Evolutionary conservation across 2,113 vertebrate species (phyloP).

Genomic region (Caloenas nicobarica): DNA sequence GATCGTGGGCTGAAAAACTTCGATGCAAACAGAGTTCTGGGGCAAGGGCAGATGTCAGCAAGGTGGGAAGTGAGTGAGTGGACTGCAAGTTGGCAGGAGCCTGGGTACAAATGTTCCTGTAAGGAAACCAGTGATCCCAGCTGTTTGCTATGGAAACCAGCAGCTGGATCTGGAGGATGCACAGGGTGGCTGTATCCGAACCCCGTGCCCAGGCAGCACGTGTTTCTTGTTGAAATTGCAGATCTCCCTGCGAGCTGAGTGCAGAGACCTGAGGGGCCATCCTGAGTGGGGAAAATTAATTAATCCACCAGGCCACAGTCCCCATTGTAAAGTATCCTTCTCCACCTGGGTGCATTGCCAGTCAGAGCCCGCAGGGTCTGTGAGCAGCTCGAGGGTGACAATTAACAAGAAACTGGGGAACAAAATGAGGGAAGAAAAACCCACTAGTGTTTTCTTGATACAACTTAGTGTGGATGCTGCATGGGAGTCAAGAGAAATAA

Average conservation of each 20-base stretch:
- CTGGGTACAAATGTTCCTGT: rapidly evolving
- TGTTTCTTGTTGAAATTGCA: too few relatives aligned
- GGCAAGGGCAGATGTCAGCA: background rate
- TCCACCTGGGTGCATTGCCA: background rate
- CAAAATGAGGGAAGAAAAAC: background rate
- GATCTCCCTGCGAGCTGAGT: background rate
- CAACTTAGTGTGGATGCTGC: background rate
- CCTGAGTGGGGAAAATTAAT: background rate
- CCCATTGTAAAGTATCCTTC: background rate
- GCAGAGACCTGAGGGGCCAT: background rate
- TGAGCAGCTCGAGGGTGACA: background rate
- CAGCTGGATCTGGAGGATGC: background rate
- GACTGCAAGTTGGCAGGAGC: background rate
- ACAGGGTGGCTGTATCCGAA: rapidly evolving
- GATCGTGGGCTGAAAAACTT: background rate
- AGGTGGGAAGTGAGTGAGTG: background rate
- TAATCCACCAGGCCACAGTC: background rate
- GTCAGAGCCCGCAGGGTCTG: background rate
- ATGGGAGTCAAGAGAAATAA: background rate
- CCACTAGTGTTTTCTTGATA: background rate
- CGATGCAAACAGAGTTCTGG: background rate
- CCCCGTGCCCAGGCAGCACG: rapidly evolving
- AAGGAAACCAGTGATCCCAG: background rate
- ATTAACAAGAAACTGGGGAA: background rate
- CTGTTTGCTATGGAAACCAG: background rate